Base-by-base conservation (phyloP, 2,113 vertebrate species). In the Chascanopsetta lugubris region DNA sequence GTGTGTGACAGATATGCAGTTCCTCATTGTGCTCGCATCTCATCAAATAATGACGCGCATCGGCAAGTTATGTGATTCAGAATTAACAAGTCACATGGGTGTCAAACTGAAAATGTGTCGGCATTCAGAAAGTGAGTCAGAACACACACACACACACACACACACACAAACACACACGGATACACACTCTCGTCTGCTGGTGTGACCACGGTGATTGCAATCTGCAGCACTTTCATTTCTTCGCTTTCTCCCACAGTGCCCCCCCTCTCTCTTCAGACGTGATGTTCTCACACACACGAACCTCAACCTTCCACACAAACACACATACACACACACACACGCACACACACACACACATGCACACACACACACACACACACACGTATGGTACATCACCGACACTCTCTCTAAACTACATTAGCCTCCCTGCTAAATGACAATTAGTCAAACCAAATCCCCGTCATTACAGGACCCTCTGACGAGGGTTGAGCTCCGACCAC, bases 361-460 rank as follows among this genome's bases (percentile, higher is more conserved):
- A n/a, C n/a, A n/a, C n/a, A 40, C 3, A 40, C 65, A 24, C 50
- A 63, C 27, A 77, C 58, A 25, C 46, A 25, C 66, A 51, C 68
- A 74, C 26, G 40, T 20, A 17, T 30, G 8, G 26, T 2, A 13
- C 53, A 48, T 34, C 32, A 17, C 40, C 4, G 1, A 29, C 61
- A 1, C 54, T 6, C 57, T 45, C 48, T 46, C 64, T 59, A 72
- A 79, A 59, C 67, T 57, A 78, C 79, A 71, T 57, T 61, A 69
- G 36, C 58, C 85, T 77, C 74, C 40, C 69, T 72, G 69, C 69
- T 73, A 77, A 84, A 85, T 72, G 75, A 87, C 88, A 84, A 87
- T 88, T 85, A 85, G 54, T 83, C 68, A 34, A 75, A 55, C 27
- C 63, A 82, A 90, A 88, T 85, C 86, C 81, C 51, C 29, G 79